A percentile compares a stretch with the other conserved stretches of the same genome.
These are phyloP conservation scores for Apodemus agrarius DNA, from an alignment of 2,797 vertebrate species.

Conservation along the genomic window DNA sequence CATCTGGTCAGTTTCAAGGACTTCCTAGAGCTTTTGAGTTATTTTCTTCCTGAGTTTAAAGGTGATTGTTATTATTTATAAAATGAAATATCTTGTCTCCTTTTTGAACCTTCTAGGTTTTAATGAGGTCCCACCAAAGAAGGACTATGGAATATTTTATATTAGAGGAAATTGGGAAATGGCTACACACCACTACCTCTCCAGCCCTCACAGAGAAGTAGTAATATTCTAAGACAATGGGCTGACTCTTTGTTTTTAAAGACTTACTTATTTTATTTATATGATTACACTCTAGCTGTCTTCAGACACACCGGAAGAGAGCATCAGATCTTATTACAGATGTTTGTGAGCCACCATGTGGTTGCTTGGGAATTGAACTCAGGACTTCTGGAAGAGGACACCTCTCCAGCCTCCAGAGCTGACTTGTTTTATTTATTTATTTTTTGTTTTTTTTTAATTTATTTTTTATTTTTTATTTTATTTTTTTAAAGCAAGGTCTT, in stretches of 20 bases:
- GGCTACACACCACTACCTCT: neutral
- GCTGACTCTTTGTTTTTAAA: slow-evolving; percentile 52
- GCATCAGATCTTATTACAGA: too few species aligned
- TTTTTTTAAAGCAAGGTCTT: neutral
- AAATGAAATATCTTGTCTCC: neutral
- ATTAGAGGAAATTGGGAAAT: neutral
- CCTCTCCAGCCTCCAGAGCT: too few species aligned
- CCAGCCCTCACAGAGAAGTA: neutral
- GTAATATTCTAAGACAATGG: slow-evolving; percentile 71
- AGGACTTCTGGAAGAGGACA: too few species aligned
- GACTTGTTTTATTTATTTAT: too few species aligned
- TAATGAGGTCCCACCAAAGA: neutral
- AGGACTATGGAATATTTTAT: neutral
- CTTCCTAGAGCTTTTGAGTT: neutral
- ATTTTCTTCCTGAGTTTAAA: neutral
- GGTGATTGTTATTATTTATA: neutral
- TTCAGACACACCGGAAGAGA: too few species aligned
- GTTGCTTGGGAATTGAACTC: too few species aligned
- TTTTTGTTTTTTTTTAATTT: too few species aligned
- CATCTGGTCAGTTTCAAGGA: neutral
- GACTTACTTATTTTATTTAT: too few species aligned
- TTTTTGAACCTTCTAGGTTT: neutral
- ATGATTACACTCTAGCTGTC: too few species aligned
- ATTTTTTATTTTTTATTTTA: neutral
- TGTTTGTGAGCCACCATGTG: too few species aligned